Evolutionary conservation across 2,113 vertebrate species (phyloP).

Genomic region (Carlito syrichta): DNA sequence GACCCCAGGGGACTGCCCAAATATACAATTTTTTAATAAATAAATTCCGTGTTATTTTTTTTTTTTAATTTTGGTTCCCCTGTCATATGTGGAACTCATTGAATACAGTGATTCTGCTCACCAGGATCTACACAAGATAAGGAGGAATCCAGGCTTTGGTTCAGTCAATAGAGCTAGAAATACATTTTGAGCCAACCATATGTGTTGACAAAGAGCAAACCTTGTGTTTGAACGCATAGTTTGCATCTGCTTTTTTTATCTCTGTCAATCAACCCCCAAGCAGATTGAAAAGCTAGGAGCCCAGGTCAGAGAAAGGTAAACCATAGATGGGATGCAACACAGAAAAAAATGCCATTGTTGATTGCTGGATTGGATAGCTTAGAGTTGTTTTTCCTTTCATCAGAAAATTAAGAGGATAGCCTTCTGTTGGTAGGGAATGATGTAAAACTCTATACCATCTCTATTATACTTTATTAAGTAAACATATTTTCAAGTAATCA

Average conservation of each 20-base stretch:
- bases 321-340: background rate
- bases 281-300: background rate
- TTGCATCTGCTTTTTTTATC: background rate
- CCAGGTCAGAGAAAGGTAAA: constrained; percentile 23
- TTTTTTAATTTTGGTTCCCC: no score
- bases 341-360: background rate
- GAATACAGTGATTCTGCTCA: background rate
- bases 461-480: background rate
- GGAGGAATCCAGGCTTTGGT: background rate
- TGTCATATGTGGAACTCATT: background rate
- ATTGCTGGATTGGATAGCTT: background rate
- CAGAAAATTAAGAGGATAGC: background rate
- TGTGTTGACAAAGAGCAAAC: background rate
- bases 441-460: background rate
- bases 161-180: constrained; percentile 23
- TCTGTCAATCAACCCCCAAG: background rate
- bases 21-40: no score
- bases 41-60: no score
- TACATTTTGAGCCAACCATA: background rate
- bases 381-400: constrained; percentile 7
- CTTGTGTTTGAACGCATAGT: background rate
- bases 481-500: constrained; percentile 28
- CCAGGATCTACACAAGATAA: background rate
- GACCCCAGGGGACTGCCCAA: no score
- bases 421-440: background rate